A percentile compares a stretch with the other conserved stretches of the same genome.
Conservation (phyloP, 2,797 vertebrate genomes). For the Sebastes hubbsi region DNA sequence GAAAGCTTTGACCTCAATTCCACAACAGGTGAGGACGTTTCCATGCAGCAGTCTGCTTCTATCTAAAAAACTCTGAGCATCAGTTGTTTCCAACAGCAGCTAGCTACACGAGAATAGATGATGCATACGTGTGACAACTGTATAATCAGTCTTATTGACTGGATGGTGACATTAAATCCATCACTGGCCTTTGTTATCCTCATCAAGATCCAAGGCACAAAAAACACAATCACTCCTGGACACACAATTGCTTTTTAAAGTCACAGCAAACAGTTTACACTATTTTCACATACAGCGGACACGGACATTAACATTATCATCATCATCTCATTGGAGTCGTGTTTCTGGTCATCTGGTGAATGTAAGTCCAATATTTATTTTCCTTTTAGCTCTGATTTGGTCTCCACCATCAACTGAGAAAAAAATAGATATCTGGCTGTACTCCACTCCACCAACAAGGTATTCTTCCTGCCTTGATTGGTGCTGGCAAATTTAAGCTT, state of each 20-base stretch:
- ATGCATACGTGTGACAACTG: background rate
- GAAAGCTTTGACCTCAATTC: slow-evolving; percentile 61
- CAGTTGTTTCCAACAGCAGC: background rate
- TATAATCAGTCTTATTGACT: background rate
- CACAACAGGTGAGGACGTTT: slow-evolving; percentile 25
- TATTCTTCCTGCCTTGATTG: background rate
- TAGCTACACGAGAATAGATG: background rate
- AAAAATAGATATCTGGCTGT: background rate
- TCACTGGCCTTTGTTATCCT: background rate
- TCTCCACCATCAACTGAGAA: background rate
- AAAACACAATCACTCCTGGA: background rate
- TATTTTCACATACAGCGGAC: too few species aligned
- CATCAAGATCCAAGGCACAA: background rate
- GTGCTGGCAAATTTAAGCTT: background rate
- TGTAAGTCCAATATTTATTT: background rate
- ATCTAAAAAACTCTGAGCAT: slow-evolving; percentile 1
- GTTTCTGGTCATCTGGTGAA: background rate
- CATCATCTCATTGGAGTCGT: too few species aligned
- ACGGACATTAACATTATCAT: too few species aligned
- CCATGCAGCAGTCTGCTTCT: slow-evolving; percentile 6
- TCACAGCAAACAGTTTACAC: background rate
- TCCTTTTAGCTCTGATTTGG: background rate
- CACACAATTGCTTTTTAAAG: background rate
- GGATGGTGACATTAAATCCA: background rate
- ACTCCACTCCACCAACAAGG: background rate